Evolutionary conservation across 1,140 invertebrate species (phyloP).

Genomic region (Diachasma alloeum): DNA sequence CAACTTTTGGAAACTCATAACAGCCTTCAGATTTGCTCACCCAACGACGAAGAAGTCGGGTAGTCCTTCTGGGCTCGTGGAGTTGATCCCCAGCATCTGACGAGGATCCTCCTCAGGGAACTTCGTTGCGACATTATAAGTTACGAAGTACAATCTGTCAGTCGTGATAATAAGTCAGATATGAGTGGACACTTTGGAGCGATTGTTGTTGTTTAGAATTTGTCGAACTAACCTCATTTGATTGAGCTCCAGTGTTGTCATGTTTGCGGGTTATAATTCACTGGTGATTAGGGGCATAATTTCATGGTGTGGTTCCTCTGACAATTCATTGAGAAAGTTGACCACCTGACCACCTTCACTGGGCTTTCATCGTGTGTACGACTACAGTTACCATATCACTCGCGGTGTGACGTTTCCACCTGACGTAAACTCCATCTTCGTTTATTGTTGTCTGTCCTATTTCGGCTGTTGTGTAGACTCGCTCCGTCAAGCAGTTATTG

Average conservation of each 20-base stretch:
- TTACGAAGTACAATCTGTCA: conserved; percentile 77
- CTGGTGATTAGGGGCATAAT: background rate
- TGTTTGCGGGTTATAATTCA: background rate
- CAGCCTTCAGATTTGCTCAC: conserved; percentile 51
- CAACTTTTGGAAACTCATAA: too few relatives aligned
- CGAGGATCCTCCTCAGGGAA: conserved; percentile 75
- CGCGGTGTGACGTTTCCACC: background rate
- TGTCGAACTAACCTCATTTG: background rate
- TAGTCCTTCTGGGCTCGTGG: conserved; percentile 67
- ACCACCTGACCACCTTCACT: background rate
- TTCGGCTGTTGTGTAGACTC: too few relatives aligned
- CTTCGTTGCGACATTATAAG: conserved; percentile 86
- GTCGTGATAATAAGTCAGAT: conserved; percentile 7
- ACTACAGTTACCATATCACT: background rate
- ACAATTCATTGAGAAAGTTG: background rate
- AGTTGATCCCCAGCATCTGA: conserved; percentile 73
- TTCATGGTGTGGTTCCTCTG: background rate
- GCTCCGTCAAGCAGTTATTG: too few relatives aligned
- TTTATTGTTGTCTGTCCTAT: background rate
- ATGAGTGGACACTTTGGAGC: background rate
- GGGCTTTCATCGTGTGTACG: background rate
- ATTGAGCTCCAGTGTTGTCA: background rate
- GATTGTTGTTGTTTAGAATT: background rate
- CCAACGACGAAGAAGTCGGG: conserved; percentile 86
- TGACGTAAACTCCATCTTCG: background rate